Base-by-base conservation (phyloP, 2,113 vertebrate genomes). In the Atrichornis clamosus region DNA sequence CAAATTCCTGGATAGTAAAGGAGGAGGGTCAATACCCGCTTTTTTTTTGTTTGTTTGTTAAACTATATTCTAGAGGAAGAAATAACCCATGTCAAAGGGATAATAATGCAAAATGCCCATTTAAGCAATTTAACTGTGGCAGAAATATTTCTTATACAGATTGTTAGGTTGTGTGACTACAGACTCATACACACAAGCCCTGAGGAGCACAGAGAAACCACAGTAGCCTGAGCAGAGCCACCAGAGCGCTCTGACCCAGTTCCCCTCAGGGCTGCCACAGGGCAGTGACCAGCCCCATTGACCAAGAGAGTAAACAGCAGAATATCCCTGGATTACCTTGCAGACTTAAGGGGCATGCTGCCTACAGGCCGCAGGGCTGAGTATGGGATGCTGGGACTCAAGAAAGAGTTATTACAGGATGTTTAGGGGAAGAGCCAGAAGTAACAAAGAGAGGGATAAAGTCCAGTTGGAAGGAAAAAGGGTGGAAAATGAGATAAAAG, bases 201-300 rank as follows among this genome's bases (percentile, higher is more conserved):
- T 4, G 12, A 49, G 77, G 26, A 47, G 12, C 16, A 10, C 28
- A 47, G 27, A 37, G 24, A 39, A 81, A 41, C 3, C 10, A 15
- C 35, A 37, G 22, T 8, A 46, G 33, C 39, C 27, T 9, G 32
- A 69, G n/a, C 32, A 63, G 64, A 58, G 30, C 49, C 53, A 47
- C 12, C 3, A 3, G 50, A 55, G 35, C 33, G 28, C 32, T 26
- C 24, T 44, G 39, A 77, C 10, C 26, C 1, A 0, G 18, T 3
- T 63, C 8, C 13, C 20, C 11, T 13, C 30, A 55, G n/a, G 26
- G 23, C 60, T 49, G 13, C 41, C 50, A 41, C 44, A 8, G n/a
- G 32, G 37, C 56, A 70, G 30, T 16, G 26, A 32, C 37, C 50
- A 65, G 58, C 7, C 33, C 41, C n/a, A 13, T 1, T 47, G 22